phyloP scores from a whole-genome alignment of 2,888 invertebrate genomes.

The Uropetala carovei region DNA sequence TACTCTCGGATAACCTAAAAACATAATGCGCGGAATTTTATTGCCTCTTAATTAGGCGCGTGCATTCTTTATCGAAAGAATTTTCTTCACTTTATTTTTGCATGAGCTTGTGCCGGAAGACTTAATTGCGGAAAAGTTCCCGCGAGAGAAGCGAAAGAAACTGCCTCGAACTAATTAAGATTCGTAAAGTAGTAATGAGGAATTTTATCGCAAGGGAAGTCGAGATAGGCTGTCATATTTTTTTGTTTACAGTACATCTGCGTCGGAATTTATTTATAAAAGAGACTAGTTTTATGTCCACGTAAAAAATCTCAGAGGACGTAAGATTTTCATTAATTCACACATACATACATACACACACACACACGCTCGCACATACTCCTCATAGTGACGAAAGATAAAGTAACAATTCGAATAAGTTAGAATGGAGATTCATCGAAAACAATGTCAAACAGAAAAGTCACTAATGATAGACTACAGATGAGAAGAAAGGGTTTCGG shows the following conservation, averaged over 20 bases:
- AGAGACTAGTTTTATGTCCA: too few relatives aligned
- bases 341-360: too few relatives aligned
- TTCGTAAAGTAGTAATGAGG: neutral
- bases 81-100: neutral
- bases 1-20: too few relatives aligned
- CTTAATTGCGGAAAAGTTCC: neutral
- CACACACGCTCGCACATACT: too few relatives aligned
- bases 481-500: too few relatives aligned
- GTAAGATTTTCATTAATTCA: too few relatives aligned
- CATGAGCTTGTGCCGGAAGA: neutral
- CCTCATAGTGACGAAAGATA: too few relatives aligned
- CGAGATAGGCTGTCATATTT: neutral
- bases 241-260: neutral
- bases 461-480: too few relatives aligned
- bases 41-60: neutral
- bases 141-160: neutral
- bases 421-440: too few relatives aligned
- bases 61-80: neutral
- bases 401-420: too few relatives aligned
- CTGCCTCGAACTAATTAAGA: conserved; percentile 3
- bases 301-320: too few relatives aligned
- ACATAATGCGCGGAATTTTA: neutral
- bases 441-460: too few relatives aligned
- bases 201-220: neutral
- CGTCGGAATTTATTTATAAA: neutral